These are phyloP conservation scores for Danio kyathit DNA, from an alignment of 2,797 vertebrate genomes.

Conservation along the genomic window DNA sequence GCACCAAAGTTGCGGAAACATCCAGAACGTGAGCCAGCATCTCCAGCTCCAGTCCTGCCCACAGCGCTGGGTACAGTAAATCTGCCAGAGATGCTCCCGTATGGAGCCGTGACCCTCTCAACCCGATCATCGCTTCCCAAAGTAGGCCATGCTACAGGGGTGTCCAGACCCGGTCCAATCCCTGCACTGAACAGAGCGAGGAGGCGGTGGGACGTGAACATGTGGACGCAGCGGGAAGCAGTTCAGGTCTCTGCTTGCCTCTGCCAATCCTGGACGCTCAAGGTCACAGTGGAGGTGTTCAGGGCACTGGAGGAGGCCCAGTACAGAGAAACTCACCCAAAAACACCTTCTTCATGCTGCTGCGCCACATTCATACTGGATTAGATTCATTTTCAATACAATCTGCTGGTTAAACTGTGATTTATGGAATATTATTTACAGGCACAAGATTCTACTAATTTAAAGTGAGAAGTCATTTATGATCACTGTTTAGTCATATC, in stretches of 20 bases:
- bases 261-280: constrained; percentile 52
- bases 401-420: too few relatives aligned
- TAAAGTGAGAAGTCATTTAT: too few relatives aligned
- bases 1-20: constrained; percentile 40
- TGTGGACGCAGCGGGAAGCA: constrained; percentile 59
- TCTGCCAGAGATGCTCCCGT: constrained; percentile 40
- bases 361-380: background rate
- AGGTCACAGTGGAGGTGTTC: constrained; percentile 54
- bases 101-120: constrained; percentile 46
- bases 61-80: constrained; percentile 4
- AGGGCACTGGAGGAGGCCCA: constrained; percentile 51
- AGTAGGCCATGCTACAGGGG: constrained; percentile 52
- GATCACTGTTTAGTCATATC: too few relatives aligned
- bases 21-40: constrained; percentile 47
- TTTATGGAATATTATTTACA: too few relatives aligned
- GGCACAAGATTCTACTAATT: too few relatives aligned
- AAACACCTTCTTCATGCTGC: constrained; percentile 14
- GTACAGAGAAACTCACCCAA: constrained; percentile 28
- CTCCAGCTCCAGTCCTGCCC: constrained; percentile 25
- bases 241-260: constrained; percentile 35
- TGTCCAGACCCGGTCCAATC: constrained; percentile 48
- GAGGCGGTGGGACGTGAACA: constrained; percentile 55
- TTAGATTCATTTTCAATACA: too few relatives aligned
- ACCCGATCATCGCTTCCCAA: constrained; percentile 55
- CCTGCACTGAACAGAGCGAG: constrained; percentile 5